phyloP scores from a whole-genome alignment of 2,797 vertebrate species.

The Sarcoramphus papa region DNA sequence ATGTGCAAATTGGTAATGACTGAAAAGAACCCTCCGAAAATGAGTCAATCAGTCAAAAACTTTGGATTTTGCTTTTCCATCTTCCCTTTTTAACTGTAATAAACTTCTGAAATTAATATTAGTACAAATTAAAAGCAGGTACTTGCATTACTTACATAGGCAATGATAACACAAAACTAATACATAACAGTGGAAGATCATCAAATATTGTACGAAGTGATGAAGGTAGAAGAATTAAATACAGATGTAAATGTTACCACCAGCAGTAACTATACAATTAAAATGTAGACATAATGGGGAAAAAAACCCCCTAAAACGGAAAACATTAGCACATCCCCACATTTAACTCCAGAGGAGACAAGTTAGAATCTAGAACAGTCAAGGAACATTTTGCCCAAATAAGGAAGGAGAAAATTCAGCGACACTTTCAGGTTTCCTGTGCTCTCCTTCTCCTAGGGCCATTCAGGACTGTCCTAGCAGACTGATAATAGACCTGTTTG shows the following conservation, averaged over 20 bases:
- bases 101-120: neutral
- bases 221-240: neutral
- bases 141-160: neutral
- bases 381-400: neutral
- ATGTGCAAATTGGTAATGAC: accelerated
- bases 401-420: neutral
- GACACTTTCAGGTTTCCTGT: neutral
- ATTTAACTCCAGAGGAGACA: neutral
- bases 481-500: neutral
- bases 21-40: neutral
- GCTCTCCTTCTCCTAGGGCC: neutral
- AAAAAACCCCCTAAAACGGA: neutral
- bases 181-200: neutral
- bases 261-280: neutral
- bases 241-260: neutral
- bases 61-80: neutral
- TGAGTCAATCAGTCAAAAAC: neutral
- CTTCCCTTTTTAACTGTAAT: neutral
- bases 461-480: neutral
- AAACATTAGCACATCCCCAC: neutral
- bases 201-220: neutral
- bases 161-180: neutral
- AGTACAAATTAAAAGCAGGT: neutral
- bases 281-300: neutral
- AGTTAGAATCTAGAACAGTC: neutral